Percentiles rank a stretch among this genome's conserved stretches.
Conservation (phyloP, 2,113 vertebrate species). For the Xenus cinereus region DNA sequence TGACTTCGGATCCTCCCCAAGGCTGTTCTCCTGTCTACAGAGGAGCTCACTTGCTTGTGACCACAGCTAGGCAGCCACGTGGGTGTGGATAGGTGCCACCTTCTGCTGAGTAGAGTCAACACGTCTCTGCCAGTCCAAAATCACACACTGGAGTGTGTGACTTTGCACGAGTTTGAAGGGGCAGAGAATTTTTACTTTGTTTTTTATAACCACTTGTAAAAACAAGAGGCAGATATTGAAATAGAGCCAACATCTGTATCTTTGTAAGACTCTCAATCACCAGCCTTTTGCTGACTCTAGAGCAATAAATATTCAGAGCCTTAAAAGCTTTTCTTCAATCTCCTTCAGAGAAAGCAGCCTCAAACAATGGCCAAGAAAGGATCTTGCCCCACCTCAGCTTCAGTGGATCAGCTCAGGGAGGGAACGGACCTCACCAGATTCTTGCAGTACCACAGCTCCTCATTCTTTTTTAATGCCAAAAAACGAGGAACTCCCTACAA, state of each 20-base stretch:
- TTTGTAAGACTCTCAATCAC: constrained; percentile 35
- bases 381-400: not conserved
- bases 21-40: not conserved
- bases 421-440: not conserved
- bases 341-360: constrained; percentile 30
- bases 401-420: not conserved
- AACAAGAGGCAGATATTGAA: constrained; percentile 56
- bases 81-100: not conserved
- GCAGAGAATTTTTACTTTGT: constrained; percentile 8
- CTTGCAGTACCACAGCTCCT: not conserved
- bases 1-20: not conserved
- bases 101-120: not conserved
- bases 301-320: constrained; percentile 38
- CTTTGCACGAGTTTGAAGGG: not conserved
- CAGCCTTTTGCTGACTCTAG: constrained; percentile 49
- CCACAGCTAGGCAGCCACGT: not conserved
- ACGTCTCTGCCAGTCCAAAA: not conserved
- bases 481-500: not conserved
- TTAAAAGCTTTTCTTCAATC: constrained; percentile 53
- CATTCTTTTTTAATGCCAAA: not conserved
- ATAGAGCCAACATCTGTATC: constrained; percentile 24
- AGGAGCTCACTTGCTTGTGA: not conserved
- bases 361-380: constrained; percentile 14
- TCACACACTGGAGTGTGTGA: accelerated
- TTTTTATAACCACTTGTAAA: constrained; percentile 43